Base-by-base conservation (phyloP, 1,140 invertebrate species). In the Leptinotarsa texana region DNA sequence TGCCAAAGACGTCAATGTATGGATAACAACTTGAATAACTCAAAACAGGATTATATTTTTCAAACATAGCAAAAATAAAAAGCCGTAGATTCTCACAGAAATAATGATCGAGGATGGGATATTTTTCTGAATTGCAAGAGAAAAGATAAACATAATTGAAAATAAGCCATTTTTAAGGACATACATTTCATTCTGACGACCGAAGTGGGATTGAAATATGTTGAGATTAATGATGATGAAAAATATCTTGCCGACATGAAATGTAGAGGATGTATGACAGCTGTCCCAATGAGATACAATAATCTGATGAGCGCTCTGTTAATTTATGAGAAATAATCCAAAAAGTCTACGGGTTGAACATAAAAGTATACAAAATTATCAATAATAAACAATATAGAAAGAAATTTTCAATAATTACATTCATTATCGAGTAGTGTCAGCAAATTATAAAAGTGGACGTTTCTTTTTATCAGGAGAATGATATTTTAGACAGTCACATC, bases 21-120 rank as follows among this genome's bases (percentile, higher is more conserved):
- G 69, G 69, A 13, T 72, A 72, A 72, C 69, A 72, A 72, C 69
- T 24, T 33, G 51, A 62, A 72, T 72, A 72, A 72, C 57, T 72
- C 69, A 72, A 57, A 63, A 72, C 57, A 62, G 69, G 69, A 72
- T 72, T 72, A 62, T 62, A 33, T 69, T 48, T 47, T 18, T 47
- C 11, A 13, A 33, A 57, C n/a, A 18, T 17, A 33, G n/a, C 47
- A 69, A 13, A 69, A 69, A 69, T 33, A 33, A 65, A 65, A 22
- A 33, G 21, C 63, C 13, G 27, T 15, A 21, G 21, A 65, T 65
- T 65, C 63, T 65, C 63, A 65, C 63, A 24, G 63, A 65, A 65
- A 65, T 65, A 65, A 65, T 65, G 21, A 33, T 21, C 21, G 27
- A 22, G 63, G 15, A 65, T 27, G 17, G 63, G 63, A 24, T 22